Evolutionary conservation across 1,140 invertebrate genomes (phyloP).

Genomic region (Drosophila ambigua): DNA sequence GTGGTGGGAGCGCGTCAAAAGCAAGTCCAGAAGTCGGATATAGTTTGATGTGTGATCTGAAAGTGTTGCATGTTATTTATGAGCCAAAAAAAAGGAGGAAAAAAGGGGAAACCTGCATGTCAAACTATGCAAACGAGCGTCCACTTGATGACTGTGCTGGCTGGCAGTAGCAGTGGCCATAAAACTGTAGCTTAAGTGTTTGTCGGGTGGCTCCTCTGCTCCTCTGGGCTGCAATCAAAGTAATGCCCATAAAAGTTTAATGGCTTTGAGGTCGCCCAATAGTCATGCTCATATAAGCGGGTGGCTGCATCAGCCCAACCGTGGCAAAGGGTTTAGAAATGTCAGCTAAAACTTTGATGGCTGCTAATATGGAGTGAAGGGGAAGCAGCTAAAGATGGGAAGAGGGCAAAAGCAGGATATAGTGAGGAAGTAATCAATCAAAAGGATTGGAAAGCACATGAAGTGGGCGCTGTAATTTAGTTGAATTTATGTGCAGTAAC

Average conservation of each 20-base stretch:
- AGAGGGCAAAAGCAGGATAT: no score
- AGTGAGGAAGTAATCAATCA: no score
- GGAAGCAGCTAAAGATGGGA: no score
- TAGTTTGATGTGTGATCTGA: constrained; percentile 59
- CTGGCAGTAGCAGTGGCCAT: constrained; percentile 47
- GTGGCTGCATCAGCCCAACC: constrained; percentile 11
- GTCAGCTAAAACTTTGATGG: no score
- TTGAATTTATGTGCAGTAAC: no score
- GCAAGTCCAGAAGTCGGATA: constrained; percentile 16
- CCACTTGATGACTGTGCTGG: constrained; percentile 13
- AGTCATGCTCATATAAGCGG: constrained; percentile 32
- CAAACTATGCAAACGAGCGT: constrained; percentile 44
- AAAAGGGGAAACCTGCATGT: constrained; percentile 60
- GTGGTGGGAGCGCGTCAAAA: no score
- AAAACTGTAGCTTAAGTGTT: constrained; percentile 67
- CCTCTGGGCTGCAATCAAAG: constrained; percentile 41
- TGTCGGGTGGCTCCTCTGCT: constrained; percentile 4
- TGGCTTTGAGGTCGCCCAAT: constrained; percentile 39
- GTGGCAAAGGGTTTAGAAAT: no score
- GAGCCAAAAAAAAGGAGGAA: constrained; percentile 25
- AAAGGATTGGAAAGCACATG: no score
- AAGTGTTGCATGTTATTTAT: constrained; percentile 81
- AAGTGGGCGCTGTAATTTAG: no score
- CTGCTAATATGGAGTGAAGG: no score
- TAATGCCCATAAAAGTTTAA: constrained; percentile 61